Conservation (phyloP, 1,140 invertebrate species). For the Ectropis grisescens region DNA sequence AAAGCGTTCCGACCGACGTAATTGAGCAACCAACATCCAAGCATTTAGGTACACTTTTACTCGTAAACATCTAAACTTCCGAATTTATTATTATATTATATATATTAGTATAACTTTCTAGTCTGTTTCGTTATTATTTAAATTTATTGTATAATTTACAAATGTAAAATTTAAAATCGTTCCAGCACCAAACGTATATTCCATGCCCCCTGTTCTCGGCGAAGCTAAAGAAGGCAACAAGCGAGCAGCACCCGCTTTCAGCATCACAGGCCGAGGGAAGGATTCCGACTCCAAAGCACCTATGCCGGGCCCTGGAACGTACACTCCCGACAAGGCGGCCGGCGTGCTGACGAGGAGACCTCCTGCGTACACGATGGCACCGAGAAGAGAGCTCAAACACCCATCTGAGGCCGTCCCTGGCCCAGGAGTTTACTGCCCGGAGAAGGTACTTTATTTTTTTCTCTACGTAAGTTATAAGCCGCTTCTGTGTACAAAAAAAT, state of each 20-base stretch:
- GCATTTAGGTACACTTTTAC: no score
- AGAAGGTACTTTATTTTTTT: slow-evolving; percentile 48
- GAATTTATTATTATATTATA: no score
- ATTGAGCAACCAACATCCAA: no score
- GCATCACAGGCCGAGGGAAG: slow-evolving; percentile 58
- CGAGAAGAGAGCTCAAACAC: slow-evolving; percentile 42
- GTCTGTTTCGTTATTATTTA: no score
- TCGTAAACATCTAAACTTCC: no score
- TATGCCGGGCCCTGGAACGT: slow-evolving; percentile 61
- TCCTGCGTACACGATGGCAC: slow-evolving; percentile 63
- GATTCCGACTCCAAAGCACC: slow-evolving; percentile 35
- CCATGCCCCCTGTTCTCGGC: slow-evolving; percentile 84
- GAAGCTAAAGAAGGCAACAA: slow-evolving; percentile 78
- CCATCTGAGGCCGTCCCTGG: slow-evolving; percentile 58
- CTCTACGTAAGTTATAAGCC: no score
- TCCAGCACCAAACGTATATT: slow-evolving; percentile 89
- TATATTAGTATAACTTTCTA: no score
- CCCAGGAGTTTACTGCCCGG: slow-evolving; percentile 73
- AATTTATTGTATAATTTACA: no score
- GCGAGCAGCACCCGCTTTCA: slow-evolving; percentile 62
- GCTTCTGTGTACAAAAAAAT: no score
- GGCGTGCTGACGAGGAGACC: slow-evolving; percentile 39
- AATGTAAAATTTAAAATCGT: no score
- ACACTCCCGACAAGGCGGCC: slow-evolving; percentile 51
- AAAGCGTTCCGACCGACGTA: no score